Percentiles rank a stretch among this genome's conserved stretches.
Evolutionary conservation across 2,888 invertebrate genomes (phyloP).

Genomic region (Drosophila kambysellisi): DNA sequence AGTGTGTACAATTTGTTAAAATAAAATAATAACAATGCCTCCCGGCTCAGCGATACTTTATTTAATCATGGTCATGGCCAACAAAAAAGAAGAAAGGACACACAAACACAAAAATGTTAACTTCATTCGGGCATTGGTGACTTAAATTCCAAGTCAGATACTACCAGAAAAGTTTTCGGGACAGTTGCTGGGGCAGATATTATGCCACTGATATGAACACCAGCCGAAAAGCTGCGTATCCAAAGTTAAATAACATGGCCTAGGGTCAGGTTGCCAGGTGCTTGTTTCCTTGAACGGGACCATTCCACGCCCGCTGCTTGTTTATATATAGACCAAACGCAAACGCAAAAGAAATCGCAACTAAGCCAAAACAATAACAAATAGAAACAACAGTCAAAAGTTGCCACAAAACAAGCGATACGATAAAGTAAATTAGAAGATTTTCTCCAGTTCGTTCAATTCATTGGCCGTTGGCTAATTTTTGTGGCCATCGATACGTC

Average conservation of each 20-base stretch:
- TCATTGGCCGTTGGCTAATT: slow-evolving; percentile 51
- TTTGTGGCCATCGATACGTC: slow-evolving; percentile 33
- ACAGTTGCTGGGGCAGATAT: slow-evolving; percentile 20
- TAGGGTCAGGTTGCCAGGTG: slow-evolving; percentile 60
- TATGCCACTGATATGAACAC: slow-evolving; percentile 55
- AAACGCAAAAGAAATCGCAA: slow-evolving; percentile 76
- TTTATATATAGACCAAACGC: slow-evolving; percentile 67
- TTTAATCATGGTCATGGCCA: slow-evolving; percentile 70
- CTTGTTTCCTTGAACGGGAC: slow-evolving; percentile 35
- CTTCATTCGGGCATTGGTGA: slow-evolving; percentile 12
- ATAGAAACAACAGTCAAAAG: slow-evolving; percentile 51
- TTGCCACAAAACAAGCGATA: slow-evolving; percentile 38
- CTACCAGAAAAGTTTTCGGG: slow-evolving; percentile 39
- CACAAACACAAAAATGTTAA: background rate
- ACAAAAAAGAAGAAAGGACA: background rate
- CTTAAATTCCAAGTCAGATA: slow-evolving; percentile 17
- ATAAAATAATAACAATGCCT: slow-evolving; percentile 47
- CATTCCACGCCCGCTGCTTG: slow-evolving; percentile 42
- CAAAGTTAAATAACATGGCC: slow-evolving; percentile 72
- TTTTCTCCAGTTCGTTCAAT: slow-evolving; percentile 46
- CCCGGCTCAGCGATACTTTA: slow-evolving; percentile 45
- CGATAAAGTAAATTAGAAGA: slow-evolving; percentile 68
- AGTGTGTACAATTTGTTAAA: slow-evolving; percentile 63
- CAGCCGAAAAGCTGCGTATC: slow-evolving; percentile 65
- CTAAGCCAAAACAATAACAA: slow-evolving; percentile 65